Base-by-base conservation (phyloP, 2,888 invertebrate species). In the Cordilura impudica region DNA sequence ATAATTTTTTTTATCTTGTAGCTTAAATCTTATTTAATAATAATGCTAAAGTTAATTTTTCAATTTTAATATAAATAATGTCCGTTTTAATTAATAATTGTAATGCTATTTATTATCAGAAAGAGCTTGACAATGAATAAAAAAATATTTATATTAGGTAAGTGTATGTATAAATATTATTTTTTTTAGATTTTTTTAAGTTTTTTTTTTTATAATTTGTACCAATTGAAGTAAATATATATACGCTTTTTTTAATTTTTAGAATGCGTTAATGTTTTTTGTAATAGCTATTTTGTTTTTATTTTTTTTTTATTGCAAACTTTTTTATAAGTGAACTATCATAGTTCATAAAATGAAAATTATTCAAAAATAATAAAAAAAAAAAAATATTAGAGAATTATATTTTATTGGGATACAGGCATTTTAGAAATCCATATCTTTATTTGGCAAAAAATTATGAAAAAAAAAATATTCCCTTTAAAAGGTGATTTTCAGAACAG, bases 191-290 rank as follows among this genome's bases (percentile, higher is more conserved):
- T 63, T 67, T 70, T 78, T 70, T 45, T 23, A 1, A 70, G 47
- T 73, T 61, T 35, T 54, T 71, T 53, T 60, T 60, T 60, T 51
- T 75, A 51, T 75, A 75, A 58, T 81, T 82, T 82, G 81, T 82
- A 80, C 82, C 82, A 81, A 81, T 80, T 80, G 78, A 81, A 82
- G 77, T 79, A 77, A 79, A 74, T 75, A 70, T 74, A 78, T 49
- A 58, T 65, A 26, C n/a, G n/a, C n/a, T 67, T 49, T 58, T 43
- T 54, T 76, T 43, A 49, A 58, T 45, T 60, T 72, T 67, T 80
- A 74, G 74, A 74, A 67, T 77, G 73, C 78, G 43, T 58, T 51
- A 54, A 8, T 14, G 43, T 53, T 74, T 26, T 19, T 43, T 47
- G 56, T 49, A 63, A 47, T 63, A 67, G 73, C 65, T 77, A 63